A percentile compares a stretch with the other conserved stretches of the same genome.
phyloP scores from a whole-genome alignment of 2,113 vertebrate genomes.

The Serinus canaria region DNA sequence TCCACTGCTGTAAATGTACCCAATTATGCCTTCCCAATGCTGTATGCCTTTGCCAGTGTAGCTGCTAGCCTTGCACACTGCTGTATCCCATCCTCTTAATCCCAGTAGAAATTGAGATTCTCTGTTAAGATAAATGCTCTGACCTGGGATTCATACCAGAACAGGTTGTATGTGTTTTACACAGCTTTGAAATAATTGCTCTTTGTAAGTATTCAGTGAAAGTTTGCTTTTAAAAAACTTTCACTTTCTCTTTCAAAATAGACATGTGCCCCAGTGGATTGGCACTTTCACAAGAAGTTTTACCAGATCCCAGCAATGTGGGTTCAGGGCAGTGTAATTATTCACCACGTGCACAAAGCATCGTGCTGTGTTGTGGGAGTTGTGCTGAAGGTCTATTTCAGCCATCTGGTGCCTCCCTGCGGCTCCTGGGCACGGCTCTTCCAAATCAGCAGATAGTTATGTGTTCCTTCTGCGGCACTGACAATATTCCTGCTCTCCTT shows the following conservation, averaged over 20 bases:
- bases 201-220: not conserved
- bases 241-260: not conserved
- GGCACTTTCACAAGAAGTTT: not conserved
- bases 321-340: not conserved
- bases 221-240: not conserved
- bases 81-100: not conserved
- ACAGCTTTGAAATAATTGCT: not conserved
- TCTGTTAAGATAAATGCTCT: not conserved
- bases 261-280: not conserved
- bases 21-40: not conserved
- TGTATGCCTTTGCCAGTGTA: not conserved
- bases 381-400: not conserved
- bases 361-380: not conserved
- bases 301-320: not conserved
- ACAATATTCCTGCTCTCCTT: not conserved
- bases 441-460: not conserved
- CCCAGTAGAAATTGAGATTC: not conserved
- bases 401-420: conserved; percentile 23
- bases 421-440: not conserved
- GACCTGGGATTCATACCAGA: not conserved
- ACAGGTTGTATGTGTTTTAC: not conserved
- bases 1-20: not conserved
- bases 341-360: not conserved
- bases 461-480: not conserved
- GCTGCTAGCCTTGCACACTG: not conserved